Evolutionary conservation across 2,888 invertebrate genomes (phyloP), one percentile per base, ranked within the genome.

Genomic region (Netelia inedita): DNA sequence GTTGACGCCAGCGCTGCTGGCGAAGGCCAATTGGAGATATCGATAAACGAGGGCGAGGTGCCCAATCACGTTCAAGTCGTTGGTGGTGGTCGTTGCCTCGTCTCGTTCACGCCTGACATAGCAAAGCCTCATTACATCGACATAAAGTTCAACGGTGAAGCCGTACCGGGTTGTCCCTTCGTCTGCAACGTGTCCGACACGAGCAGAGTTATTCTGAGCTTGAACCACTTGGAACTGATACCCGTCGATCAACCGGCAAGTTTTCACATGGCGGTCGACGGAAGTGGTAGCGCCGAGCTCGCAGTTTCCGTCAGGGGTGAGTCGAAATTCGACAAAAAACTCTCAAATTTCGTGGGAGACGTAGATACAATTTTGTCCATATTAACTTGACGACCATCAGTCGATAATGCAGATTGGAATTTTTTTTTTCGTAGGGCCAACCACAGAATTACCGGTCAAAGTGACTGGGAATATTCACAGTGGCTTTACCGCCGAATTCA

Each of bases 1-100:
- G 99, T 99, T 94, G 99, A 99, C 94, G 99, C 99, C 69, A 98
- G 98, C 92, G 98, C 98, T 92, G 99, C 99, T 73, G 99, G 99
- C 57, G 99, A 99, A 95, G 99, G 99, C 71, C 99, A 99, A 94
- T 95, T 99, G 91, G 99, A 99, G 95, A 99, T 99, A 92, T 99
- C 99, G 91, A 99, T 99, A 93, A 99, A 99, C 94, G 98, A 99
- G 94, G 99, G 99, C 88, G 98, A 99, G 95, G 98, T 99, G 85
- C 99, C 99, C 68, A 99, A 99, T 95, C 98, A 99, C 94, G 99
- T 99, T 28, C 97, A 97, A 95, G 98, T 99, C 75, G 98, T 99
- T 16, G 98, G 98, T 43, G 98, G 98, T 68, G 99, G 99, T 71
- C 96, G 98, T 87, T 99, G 98, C 92, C 95, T 98, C 68, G 98